Conservation (phyloP, 37 sponge, comb jelly and placozoan species). For the Crambe crambe region DNA sequence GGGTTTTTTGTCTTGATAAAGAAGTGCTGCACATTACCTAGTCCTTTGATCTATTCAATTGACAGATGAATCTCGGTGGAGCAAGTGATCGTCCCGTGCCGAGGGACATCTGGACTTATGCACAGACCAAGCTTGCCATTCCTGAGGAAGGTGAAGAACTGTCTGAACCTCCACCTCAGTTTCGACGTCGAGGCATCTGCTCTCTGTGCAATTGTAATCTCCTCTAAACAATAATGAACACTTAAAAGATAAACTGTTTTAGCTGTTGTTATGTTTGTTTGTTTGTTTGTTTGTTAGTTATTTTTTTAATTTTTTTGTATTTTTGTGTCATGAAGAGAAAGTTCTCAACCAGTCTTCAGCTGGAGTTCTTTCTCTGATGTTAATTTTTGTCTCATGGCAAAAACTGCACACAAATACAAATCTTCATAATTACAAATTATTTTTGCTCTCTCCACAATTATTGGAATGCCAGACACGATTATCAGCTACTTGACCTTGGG, state of each 20-base stretch:
- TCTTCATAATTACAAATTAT: not conserved
- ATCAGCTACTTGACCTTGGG: too few species aligned
- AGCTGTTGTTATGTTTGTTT: too few species aligned
- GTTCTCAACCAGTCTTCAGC: constrained; percentile 38
- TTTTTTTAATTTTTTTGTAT: not conserved
- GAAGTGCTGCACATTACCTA: too few species aligned
- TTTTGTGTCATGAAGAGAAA: constrained; percentile 37
- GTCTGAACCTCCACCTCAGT: not conserved
- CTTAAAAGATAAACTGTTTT: not conserved
- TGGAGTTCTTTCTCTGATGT: constrained; percentile 39
- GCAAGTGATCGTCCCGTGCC: constrained; percentile 75
- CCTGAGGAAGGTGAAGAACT: constrained; percentile 23
- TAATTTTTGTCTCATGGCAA: not conserved
- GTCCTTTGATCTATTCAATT: too few species aligned
- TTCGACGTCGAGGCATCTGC: constrained; percentile 20
- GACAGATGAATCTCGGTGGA: constrained; percentile 79
- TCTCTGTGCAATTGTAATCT: constrained; percentile 31
- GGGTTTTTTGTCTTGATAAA: too few species aligned
- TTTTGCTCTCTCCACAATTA: not conserved
- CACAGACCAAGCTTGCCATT: constrained; percentile 37
- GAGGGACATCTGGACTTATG: constrained; percentile 63
- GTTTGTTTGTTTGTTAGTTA: not conserved
- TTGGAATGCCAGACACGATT: too few species aligned
- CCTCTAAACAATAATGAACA: too few species aligned
- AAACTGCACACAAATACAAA: not conserved